These are phyloP conservation scores for Achatina immaculata DNA, from an alignment of 1,140 invertebrate species.

Conservation along the genomic window DNA sequence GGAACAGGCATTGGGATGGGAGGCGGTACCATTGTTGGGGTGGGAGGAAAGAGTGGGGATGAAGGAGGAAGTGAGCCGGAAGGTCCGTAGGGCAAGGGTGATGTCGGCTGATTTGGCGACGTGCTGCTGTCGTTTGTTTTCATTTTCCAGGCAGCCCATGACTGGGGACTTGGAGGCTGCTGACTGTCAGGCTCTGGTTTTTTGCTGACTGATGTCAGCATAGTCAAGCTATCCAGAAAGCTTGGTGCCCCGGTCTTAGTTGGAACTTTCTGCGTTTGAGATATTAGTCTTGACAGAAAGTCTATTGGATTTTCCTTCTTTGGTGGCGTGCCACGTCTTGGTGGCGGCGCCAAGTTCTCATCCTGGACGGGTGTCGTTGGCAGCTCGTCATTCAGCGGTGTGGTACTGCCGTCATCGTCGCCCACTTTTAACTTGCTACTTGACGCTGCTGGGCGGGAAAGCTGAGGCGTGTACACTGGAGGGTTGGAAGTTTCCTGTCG, in stretches of 20 bases:
- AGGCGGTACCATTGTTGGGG: slow-evolving; percentile 38
- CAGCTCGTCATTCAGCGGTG: slow-evolving; percentile 62
- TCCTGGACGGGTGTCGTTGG: slow-evolving; percentile 51
- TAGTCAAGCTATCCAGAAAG: slow-evolving; percentile 59
- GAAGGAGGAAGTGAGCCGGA: slow-evolving; percentile 5
- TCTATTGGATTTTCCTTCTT: slow-evolving; percentile 62
- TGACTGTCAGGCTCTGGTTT: slow-evolving; percentile 34
- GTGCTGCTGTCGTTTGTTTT: slow-evolving; percentile 39
- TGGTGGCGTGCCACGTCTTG: slow-evolving; percentile 18
- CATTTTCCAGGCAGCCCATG: slow-evolving; percentile 60
- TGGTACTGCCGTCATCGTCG: slow-evolving; percentile 56
- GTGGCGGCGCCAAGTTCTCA: slow-evolving; percentile 44
- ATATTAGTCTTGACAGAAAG: slow-evolving; percentile 64
- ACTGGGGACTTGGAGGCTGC: slow-evolving; percentile 38
- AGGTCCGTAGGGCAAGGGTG: slow-evolving; percentile 2
- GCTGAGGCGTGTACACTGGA: slow-evolving; percentile 36
- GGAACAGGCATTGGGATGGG: slow-evolving; percentile 38
- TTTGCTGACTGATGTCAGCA: slow-evolving; percentile 55
- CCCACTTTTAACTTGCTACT: slow-evolving; percentile 30
- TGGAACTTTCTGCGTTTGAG: slow-evolving; percentile 56
- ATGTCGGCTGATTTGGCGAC: slow-evolving; percentile 1
- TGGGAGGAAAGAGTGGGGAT: slow-evolving; percentile 14
- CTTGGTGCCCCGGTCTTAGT: slow-evolving; percentile 43
- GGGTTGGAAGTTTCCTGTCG: slow-evolving; percentile 31
- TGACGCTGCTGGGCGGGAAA: slow-evolving; percentile 17